phyloP scores from a whole-genome alignment of 2,888 invertebrate genomes.

The Phaedon cochleariae region DNA sequence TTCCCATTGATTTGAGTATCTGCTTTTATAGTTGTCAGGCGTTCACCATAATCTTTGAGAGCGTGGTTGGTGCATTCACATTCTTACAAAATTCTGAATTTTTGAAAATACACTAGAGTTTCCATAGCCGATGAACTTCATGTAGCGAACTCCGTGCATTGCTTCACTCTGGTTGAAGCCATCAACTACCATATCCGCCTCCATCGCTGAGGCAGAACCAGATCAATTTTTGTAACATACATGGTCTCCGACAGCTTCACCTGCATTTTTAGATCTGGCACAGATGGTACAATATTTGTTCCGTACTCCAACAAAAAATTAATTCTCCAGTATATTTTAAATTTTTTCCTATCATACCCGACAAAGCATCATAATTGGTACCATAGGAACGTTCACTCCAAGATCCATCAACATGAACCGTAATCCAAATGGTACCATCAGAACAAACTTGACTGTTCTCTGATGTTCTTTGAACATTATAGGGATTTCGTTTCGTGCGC shows the following conservation, averaged over 20 bases:
- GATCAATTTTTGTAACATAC: constrained; percentile 40
- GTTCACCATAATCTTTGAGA: constrained; percentile 30
- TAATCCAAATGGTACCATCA: constrained; percentile 38
- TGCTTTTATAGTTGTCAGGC: background rate
- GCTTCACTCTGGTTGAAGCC: constrained; percentile 16
- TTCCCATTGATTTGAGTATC: too few species aligned
- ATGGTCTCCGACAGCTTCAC: constrained; percentile 24
- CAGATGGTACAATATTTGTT: constrained; percentile 39
- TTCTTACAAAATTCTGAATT: constrained; percentile 32
- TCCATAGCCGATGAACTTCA: constrained; percentile 34
- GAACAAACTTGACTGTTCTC: constrained; percentile 27
- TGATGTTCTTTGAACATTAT: too few species aligned
- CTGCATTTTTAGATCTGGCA: constrained; percentile 10
- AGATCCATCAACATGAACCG: constrained; percentile 43
- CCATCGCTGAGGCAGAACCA: constrained; percentile 31
- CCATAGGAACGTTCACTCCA: constrained; percentile 42
- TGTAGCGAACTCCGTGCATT: constrained; percentile 34
- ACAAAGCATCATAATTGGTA: constrained; percentile 25
- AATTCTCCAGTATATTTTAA: constrained; percentile 29
- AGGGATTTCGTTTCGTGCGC: constrained; percentile 21
- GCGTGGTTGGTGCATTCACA: constrained; percentile 36
- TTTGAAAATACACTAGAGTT: constrained; percentile 37
- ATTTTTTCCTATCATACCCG: constrained; percentile 30
- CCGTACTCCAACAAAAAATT: constrained; percentile 35
- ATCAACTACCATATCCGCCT: constrained; percentile 32